Base-by-base conservation (phyloP, 2,888 invertebrate species). In the Drosophila meridiana region DNA sequence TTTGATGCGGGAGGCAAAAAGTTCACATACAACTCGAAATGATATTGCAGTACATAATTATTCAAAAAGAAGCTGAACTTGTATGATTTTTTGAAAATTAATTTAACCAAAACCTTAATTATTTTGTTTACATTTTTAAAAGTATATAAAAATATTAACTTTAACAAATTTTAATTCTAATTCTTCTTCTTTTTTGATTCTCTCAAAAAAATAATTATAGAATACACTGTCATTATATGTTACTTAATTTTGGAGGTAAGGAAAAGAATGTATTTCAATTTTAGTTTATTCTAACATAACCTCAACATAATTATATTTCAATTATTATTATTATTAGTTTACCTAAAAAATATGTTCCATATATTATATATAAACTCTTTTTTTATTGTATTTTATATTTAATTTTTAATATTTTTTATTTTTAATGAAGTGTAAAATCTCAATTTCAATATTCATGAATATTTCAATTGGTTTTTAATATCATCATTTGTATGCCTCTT, bases 1-100 rank as follows among this genome's bases (percentile, higher is more conserved):
- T 20, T 56, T 36, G 28, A 11, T 63, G 45, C 32, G 69, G 28
- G 43, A 52, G 55, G 43, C 36, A 9, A 28, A 36, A n/a, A 20
- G 38, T 59, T 48, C 47, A 2, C 59, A 38, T 30, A 13, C n/a
- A 30, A 38, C 47, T 36, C 28, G 58, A 36, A 58, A 6, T 38
- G 1, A 38, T 13, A 1, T 36, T 30, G n/a, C 34, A 34, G 7
- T 13, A 11, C 2, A n/a, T 11, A 36, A n/a, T 34, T 47, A 26
- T 34, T 36, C 28, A n/a, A n/a, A n/a, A n/a, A n/a, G n/a, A n/a
- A n/a, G n/a, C n/a, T n/a, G n/a, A n/a, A n/a, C n/a, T n/a, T 20
- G 20, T 20, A 20, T 20, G 1, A 20, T 20, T 20, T 20, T 20
- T 20, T 1, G 20, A 20, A 20, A 20, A 20, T 20, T 20, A 20